These are phyloP conservation scores for Drosophila hydei DNA, from an alignment of 1,140 invertebrate species.

Conservation along the genomic window DNA sequence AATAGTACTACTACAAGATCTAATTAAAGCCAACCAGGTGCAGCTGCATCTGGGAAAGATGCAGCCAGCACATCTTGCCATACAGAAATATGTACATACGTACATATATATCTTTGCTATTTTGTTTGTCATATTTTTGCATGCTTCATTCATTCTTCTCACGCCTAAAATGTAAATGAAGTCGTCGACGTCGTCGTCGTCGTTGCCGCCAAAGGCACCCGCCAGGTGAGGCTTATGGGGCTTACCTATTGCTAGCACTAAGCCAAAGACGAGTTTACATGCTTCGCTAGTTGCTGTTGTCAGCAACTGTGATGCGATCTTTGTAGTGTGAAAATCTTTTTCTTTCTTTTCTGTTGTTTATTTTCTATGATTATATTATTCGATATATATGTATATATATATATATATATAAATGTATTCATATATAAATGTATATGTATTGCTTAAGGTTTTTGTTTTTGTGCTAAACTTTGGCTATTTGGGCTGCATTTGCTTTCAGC, in stretches of 20 bases:
- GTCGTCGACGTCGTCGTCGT: constrained; percentile 23
- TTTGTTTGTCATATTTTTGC: constrained; percentile 45
- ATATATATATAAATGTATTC: constrained; percentile 21
- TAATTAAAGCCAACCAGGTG: constrained; percentile 60
- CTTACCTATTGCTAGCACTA: constrained; percentile 60
- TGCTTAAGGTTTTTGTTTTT: constrained; percentile 44
- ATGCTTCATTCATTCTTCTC: constrained; percentile 61
- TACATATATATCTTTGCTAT: constrained; percentile 13
- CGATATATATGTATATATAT: constrained; percentile 18
- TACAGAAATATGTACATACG: constrained; percentile 1
- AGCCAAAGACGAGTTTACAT: constrained; percentile 65
- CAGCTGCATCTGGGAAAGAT: constrained; percentile 47
- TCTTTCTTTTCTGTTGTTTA: constrained; percentile 44
- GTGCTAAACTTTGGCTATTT: constrained; percentile 26
- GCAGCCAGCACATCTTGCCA: constrained; percentile 28
- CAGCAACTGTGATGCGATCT: constrained; percentile 24
- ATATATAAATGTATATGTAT: constrained; percentile 57
- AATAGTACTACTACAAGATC: constrained; percentile 45
- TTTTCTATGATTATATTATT: constrained; percentile 61
- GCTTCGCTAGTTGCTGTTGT: constrained; percentile 51
- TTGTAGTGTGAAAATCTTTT: constrained; percentile 74
- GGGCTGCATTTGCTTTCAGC: constrained; percentile 19
- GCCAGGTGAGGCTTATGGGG: constrained; percentile 6
- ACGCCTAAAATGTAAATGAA: constrained; percentile 80
- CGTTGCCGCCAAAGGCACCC: not conserved